phyloP scores from a whole-genome alignment of 2,797 vertebrate species.

The Manis pentadactyla region DNA sequence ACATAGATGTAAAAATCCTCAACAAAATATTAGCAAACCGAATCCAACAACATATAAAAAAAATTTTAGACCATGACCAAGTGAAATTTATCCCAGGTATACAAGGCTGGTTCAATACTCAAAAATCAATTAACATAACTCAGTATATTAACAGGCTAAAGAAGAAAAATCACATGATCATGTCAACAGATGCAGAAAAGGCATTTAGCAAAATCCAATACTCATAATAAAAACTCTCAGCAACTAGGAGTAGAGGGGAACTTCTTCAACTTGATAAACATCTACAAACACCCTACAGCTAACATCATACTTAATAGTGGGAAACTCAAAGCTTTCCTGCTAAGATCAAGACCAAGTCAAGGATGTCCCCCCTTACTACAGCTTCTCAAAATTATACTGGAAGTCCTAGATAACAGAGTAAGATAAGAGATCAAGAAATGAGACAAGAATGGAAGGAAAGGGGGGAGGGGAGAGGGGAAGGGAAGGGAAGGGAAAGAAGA shows the following conservation, averaged over 20 bases:
- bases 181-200: not conserved
- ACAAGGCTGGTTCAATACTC: not conserved
- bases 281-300: not conserved
- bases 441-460: too few relatives aligned
- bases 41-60: not conserved
- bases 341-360: not conserved
- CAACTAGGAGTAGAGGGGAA: not conserved
- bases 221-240: not conserved
- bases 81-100: not conserved
- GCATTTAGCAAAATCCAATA: not conserved
- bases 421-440: not conserved
- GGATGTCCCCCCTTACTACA: not conserved
- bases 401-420: not conserved
- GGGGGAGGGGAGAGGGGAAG: not conserved
- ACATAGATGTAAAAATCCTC: not conserved
- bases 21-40: not conserved
- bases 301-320: not conserved
- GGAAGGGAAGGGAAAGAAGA: not conserved
- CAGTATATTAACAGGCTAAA: not conserved
- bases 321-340: not conserved
- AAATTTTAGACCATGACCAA: not conserved
- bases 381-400: not conserved
- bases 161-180: not conserved
- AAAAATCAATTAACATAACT: not conserved
- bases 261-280: not conserved